Base-by-base conservation (phyloP, 2,797 vertebrate genomes). In the Rhynchotus rufescens region DNA sequence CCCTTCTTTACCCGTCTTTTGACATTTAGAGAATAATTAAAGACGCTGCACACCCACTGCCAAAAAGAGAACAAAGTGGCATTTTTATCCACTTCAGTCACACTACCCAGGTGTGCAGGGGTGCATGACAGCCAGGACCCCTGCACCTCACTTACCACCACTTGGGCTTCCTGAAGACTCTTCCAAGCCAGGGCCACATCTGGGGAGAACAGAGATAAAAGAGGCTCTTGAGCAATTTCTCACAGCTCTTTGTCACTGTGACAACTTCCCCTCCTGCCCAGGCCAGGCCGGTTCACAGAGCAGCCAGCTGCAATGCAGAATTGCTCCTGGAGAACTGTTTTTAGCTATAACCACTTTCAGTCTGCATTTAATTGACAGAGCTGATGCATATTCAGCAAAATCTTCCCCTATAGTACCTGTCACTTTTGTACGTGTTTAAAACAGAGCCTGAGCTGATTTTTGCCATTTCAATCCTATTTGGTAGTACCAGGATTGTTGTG, bases 161-260 rank as follows among this genome's bases (percentile, higher is more conserved):
- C 81, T 87, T 93, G 76, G 69, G 94, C 89, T 67, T 94, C 73
- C 67, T 32, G 9, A 25, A 95, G 87, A 12, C 91, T 90, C 85
- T 73, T 49, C 94, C 92, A 75, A 52, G 94, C 93, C 57, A 65
- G 36, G 36, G 86, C 83, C 85, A 94, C 80, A 15, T 91, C 95
- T 96, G 54, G 9, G 15, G 68, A 72, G 34, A 38, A 40, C 17
- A 22, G 57, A 80, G 66, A 59, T 4, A 32, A 32, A n/a, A 36
- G 36, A 38, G 5, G 32, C 3, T 3, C 25, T 85, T 77, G 21
- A 86, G 62, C 49, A 49, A n/a, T 60, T 60, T 9, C 17, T 26
- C 54, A 28, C 30, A 22, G 0, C 1, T 19, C 9, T 12, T 21
- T 54, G 47, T 68, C 26, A 11, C 19, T 52, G 34, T 9, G 42